These are phyloP conservation scores for Ichneumoninae sp. DNA, from an alignment of 2,888 invertebrate species.

Conservation along the genomic window DNA sequence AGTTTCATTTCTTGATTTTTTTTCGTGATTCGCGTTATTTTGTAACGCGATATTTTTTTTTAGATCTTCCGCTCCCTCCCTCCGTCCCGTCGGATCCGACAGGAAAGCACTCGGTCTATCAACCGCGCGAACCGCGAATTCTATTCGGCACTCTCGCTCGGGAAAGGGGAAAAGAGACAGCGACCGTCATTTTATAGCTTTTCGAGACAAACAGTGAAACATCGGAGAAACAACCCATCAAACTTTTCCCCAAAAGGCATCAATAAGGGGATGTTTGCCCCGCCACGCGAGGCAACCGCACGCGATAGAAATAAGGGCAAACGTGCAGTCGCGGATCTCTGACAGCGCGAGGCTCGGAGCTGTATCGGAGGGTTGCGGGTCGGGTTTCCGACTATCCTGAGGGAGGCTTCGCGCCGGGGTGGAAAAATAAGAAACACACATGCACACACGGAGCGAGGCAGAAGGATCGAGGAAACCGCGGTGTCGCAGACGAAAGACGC, in stretches of 20 bases:
- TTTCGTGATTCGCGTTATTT: not conserved
- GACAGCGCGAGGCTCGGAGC: conserved; percentile 32
- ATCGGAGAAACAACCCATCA: conserved; percentile 56
- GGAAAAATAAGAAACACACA: conserved; percentile 25
- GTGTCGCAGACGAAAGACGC: conserved; percentile 54
- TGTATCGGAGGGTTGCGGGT: conserved; percentile 34
- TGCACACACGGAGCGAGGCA: not conserved
- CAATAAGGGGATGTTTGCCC: conserved; percentile 68
- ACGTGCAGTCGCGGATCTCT: conserved; percentile 54
- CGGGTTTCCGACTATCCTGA: conserved; percentile 25
- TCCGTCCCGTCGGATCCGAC: conserved; percentile 34
- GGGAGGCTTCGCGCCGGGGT: conserved; percentile 10
- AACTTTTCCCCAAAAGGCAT: conserved; percentile 71
- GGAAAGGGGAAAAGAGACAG: conserved; percentile 55
- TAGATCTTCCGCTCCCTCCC: conserved; percentile 16
- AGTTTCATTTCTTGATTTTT: not conserved
- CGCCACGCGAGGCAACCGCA: conserved; percentile 32
- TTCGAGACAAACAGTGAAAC: conserved; percentile 64
- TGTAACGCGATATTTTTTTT: not conserved
- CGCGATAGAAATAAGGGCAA: conserved; percentile 56
- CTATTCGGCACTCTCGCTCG: conserved; percentile 40
- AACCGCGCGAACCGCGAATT: conserved; percentile 75
- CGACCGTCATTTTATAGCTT: conserved; percentile 76
- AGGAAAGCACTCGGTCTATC: conserved; percentile 73
- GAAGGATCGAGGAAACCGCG: conserved; percentile 49